Conservation (phyloP, 2,797 vertebrate genomes). For the Pogonophryne albipinna region DNA sequence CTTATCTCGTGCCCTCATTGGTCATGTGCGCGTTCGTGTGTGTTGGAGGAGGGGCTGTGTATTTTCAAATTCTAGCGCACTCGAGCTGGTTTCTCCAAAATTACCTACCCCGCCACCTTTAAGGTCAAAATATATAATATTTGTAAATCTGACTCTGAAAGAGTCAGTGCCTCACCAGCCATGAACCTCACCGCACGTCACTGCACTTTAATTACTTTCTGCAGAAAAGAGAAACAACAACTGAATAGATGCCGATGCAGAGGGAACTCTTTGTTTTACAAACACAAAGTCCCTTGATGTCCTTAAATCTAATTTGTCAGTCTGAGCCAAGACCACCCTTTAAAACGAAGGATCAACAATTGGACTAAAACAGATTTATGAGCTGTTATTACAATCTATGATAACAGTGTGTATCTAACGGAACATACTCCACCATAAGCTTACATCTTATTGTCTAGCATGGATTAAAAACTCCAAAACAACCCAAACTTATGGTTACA, state of each 20-base stretch:
- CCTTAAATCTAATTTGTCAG: constrained; percentile 20
- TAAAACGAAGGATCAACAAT: not conserved
- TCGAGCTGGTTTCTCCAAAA: too few species aligned
- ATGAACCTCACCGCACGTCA: too few species aligned
- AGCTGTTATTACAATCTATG: constrained; percentile 2
- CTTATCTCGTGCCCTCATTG: too few species aligned
- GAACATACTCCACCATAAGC: not conserved
- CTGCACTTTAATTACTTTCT: constrained; percentile 36
- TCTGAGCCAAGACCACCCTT: not conserved
- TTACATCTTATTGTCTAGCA: not conserved
- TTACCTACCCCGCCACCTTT: too few species aligned
- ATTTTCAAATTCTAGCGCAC: too few species aligned
- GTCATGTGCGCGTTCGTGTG: too few species aligned
- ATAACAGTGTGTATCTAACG: constrained; percentile 12
- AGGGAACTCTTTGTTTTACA: not conserved
- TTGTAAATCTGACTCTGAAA: too few species aligned
- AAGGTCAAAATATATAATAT: too few species aligned
- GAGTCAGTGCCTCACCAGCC: too few species aligned
- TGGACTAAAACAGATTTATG: not conserved
- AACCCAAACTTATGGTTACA: not conserved
- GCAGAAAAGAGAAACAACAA: not conserved
- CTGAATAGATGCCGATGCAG: not conserved
- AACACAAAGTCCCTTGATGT: not conserved
- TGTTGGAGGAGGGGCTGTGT: too few species aligned
- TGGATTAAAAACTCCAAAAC: not conserved